Evolutionary conservation across 2,888 invertebrate genomes (phyloP), one percentile per base, ranked within the genome.

Genomic region (Coelopa pilipes): DNA sequence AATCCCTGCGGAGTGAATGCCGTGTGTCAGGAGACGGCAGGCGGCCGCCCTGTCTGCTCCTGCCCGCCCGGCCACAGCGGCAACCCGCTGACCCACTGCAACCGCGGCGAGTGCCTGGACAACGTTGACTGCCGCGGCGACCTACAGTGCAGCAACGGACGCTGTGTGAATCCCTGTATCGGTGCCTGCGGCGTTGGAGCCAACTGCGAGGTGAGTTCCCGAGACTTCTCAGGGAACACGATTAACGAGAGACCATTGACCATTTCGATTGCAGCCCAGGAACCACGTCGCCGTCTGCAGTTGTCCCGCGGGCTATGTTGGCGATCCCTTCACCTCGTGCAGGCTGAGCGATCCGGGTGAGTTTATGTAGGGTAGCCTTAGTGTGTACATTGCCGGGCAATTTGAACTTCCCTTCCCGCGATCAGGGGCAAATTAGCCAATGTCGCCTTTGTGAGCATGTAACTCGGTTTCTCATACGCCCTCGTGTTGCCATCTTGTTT

Each of bases 61-160:
- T 95, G 94, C 81, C 89, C 94, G 78, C 91, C 93, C 12, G 93
- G 94, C 0, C 91, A 94, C 85, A 92, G 92, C 78, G 96, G 95
- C 47, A 94, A 95, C 87, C 94, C 96, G 0, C 88, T 94, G 75
- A 89, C 90, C 0, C 90, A 90, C 79, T 96, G 96, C 85, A 90
- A 91, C 81, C 91, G 92, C 78, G 93, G 93, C 68, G 94, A 94
- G 83, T 94, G 94, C 82, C 87, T 92, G 90, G 94, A 93, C 71
- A 92, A 93, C 86, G 90, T 90, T 74, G 95, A 96, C 82, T 96
- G 96, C 82, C 90, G 92, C 19, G 89, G 89, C 45, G 91, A 92
- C 83, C 90, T 91, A 80, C 90, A 92, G 24, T 96, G 96, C 84
- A 90, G 91, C 74, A 92, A 93, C 85, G 93, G 93, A 82, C 91